These are phyloP conservation scores for Nymphalis io DNA, from an alignment of 1,140 invertebrate genomes.

Conservation along the genomic window DNA sequence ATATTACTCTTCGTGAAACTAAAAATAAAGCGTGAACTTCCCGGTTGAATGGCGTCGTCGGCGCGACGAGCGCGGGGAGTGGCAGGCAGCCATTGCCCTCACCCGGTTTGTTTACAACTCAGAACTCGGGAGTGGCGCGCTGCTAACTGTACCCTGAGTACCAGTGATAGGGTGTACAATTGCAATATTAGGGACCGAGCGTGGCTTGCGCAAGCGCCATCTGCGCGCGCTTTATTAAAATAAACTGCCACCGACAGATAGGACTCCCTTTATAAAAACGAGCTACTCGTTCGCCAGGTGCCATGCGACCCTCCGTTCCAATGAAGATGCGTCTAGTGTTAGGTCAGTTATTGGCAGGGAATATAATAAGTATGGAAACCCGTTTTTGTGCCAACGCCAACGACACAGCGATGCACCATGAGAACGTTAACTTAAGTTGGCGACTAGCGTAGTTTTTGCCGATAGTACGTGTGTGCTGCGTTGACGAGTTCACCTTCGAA, in stretches of 20 bases:
- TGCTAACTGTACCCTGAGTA: constrained; percentile 59
- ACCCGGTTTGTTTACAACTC: constrained; percentile 78
- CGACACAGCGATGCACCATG: constrained; percentile 42
- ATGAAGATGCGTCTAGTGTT: constrained; percentile 63
- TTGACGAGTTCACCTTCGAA: background rate
- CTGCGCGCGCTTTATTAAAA: constrained; percentile 74
- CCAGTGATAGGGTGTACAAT: constrained; percentile 57
- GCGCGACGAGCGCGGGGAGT: constrained; percentile 68
- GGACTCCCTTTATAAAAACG: constrained; percentile 57
- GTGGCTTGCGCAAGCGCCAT: constrained; percentile 68
- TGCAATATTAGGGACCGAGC: constrained; percentile 23
- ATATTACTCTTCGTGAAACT: constrained; percentile 62
- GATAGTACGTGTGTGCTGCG: background rate
- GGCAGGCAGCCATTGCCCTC: constrained; percentile 76
- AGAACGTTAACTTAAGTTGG: constrained; percentile 34
- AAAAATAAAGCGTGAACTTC: constrained; percentile 79
- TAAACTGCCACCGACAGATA: constrained; percentile 73
- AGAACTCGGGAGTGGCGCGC: constrained; percentile 41
- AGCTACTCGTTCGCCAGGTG: constrained; percentile 64
- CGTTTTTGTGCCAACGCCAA: constrained; percentile 60
- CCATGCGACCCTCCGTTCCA: constrained; percentile 56
- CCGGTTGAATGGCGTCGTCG: constrained; percentile 78
- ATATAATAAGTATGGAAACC: constrained; percentile 46
- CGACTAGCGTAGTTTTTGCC: constrained; percentile 47
- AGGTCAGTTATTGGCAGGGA: constrained; percentile 70